Conservation (phyloP, 2,888 invertebrate species). For the Anodontia alba region DNA sequence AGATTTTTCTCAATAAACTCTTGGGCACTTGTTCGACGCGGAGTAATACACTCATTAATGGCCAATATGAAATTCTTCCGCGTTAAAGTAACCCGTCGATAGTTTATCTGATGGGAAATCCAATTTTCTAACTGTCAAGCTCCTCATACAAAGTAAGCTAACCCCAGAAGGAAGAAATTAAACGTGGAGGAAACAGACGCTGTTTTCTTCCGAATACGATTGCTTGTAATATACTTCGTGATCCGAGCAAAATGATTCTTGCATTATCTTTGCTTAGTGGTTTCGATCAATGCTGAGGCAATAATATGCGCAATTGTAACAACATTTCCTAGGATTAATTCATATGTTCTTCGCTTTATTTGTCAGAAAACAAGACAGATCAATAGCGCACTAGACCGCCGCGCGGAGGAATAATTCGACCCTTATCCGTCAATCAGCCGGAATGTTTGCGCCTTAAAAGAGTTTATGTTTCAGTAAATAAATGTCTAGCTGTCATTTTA, state of each 20-base stretch:
- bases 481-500: slow-evolving; percentile 1
- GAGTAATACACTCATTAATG: slow-evolving; percentile 60
- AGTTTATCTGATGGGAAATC: slow-evolving; percentile 72
- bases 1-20: slow-evolving; percentile 41
- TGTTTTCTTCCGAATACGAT: slow-evolving; percentile 69
- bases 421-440: slow-evolving; percentile 2
- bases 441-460: neutral
- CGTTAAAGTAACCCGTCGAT: slow-evolving; percentile 39
- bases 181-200: slow-evolving; percentile 62
- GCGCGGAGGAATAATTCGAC: slow-evolving; percentile 25
- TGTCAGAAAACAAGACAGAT: slow-evolving; percentile 33
- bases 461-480: slow-evolving; percentile 7
- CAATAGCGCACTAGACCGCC: slow-evolving; percentile 43
- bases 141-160: slow-evolving; percentile 67
- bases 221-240: slow-evolving; percentile 59
- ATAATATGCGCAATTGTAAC: slow-evolving; percentile 53
- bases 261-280: slow-evolving; percentile 34
- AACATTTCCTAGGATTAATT: slow-evolving; percentile 72
- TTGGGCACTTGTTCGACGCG: slow-evolving; percentile 45
- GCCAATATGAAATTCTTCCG: slow-evolving; percentile 51
- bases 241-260: slow-evolving; percentile 39
- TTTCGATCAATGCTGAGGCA: slow-evolving; percentile 43
- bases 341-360: slow-evolving; percentile 61
- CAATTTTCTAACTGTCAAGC: slow-evolving; percentile 79
- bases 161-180: slow-evolving; percentile 74